Percentiles rank a stretch among this genome's conserved stretches.
phyloP scores from a whole-genome alignment of 2,113 vertebrate genomes.

The Mola mola region DNA sequence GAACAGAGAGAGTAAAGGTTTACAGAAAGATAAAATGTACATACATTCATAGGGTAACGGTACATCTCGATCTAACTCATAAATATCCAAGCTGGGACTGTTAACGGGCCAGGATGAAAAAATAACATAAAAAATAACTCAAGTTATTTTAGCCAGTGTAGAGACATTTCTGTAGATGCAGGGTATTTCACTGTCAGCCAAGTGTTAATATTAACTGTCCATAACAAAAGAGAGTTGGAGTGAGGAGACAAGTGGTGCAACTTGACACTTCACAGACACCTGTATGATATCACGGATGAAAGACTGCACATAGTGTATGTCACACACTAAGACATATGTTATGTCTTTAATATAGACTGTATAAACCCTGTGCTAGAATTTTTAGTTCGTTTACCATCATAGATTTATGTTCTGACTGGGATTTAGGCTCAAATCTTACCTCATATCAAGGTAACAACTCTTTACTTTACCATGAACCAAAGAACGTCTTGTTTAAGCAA shows the following conservation, averaged over 20 bases:
- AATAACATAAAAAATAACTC: background rate
- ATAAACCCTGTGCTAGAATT: slow-evolving; percentile 17
- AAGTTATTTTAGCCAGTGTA: slow-evolving; percentile 58
- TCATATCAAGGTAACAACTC: background rate
- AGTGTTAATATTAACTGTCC: slow-evolving; percentile 66
- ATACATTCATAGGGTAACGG: slow-evolving; percentile 68
- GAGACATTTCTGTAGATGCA: slow-evolving; percentile 47
- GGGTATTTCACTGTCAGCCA: slow-evolving; percentile 49
- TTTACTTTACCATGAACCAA: background rate
- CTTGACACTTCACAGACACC: slow-evolving; percentile 57
- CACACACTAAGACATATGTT: slow-evolving; percentile 32
- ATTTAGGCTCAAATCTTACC: background rate
- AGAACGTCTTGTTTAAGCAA: slow-evolving; percentile 2
- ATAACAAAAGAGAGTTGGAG: slow-evolving; percentile 55
- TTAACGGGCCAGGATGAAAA: slow-evolving; percentile 62
- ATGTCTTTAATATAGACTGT: slow-evolving; percentile 54
- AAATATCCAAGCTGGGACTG: slow-evolving; percentile 57
- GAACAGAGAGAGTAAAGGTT: slow-evolving; percentile 62
- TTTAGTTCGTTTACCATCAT: slow-evolving; percentile 26
- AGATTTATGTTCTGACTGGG: slow-evolving; percentile 9
- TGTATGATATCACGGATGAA: slow-evolving; percentile 47
- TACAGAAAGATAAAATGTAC: slow-evolving; percentile 63
- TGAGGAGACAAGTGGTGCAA: slow-evolving; percentile 37
- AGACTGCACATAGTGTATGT: slow-evolving; percentile 17
- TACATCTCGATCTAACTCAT: slow-evolving; percentile 60